Percentiles rank a stretch among this genome's conserved stretches.
phyloP scores from a whole-genome alignment of 2,797 vertebrate genomes.

The Aulostomus chinensis region DNA sequence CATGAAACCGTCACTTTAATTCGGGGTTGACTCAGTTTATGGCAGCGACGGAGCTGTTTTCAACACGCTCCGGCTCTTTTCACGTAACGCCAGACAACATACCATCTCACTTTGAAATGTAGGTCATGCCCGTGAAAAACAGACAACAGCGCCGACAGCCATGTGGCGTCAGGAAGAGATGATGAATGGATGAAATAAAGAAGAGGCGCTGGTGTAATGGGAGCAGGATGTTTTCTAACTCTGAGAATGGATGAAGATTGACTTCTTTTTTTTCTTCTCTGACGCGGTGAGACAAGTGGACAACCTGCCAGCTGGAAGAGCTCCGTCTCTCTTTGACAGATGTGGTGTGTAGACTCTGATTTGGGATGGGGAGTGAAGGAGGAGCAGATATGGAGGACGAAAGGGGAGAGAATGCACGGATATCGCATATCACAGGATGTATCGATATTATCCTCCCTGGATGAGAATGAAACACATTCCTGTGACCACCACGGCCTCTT shows the following conservation, averaged over 20 bases:
- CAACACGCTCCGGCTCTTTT: conserved; percentile 25
- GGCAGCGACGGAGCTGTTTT: too few species aligned
- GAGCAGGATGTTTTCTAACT: conserved; percentile 35
- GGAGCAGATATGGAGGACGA: background rate
- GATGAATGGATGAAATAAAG: conserved; percentile 26
- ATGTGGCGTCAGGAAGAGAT: conserved; percentile 7
- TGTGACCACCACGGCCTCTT: conserved; percentile 4
- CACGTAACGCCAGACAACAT: conserved; percentile 8
- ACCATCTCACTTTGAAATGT: conserved; percentile 19
- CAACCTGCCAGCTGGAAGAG: conserved; percentile 10
- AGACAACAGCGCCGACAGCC: conserved; percentile 12
- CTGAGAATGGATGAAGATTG: conserved; percentile 4
- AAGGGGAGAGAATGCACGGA: background rate
- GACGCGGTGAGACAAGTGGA: conserved; percentile 15
- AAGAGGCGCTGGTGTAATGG: conserved; percentile 17
- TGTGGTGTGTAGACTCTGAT: conserved; percentile 21
- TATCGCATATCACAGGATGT: conserved; percentile 15
- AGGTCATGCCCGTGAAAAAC: conserved; percentile 16
- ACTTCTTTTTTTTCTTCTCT: background rate
- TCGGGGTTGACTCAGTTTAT: too few species aligned
- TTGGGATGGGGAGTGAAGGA: background rate
- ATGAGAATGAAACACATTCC: conserved; percentile 46
- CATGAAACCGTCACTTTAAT: background rate
- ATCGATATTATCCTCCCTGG: conserved; percentile 8
- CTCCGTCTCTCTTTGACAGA: conserved; percentile 15